A percentile compares a stretch with the other conserved stretches of the same genome.
These are phyloP conservation scores for Psittacula echo DNA, from an alignment of 2,797 vertebrate species.

Conservation along the genomic window DNA sequence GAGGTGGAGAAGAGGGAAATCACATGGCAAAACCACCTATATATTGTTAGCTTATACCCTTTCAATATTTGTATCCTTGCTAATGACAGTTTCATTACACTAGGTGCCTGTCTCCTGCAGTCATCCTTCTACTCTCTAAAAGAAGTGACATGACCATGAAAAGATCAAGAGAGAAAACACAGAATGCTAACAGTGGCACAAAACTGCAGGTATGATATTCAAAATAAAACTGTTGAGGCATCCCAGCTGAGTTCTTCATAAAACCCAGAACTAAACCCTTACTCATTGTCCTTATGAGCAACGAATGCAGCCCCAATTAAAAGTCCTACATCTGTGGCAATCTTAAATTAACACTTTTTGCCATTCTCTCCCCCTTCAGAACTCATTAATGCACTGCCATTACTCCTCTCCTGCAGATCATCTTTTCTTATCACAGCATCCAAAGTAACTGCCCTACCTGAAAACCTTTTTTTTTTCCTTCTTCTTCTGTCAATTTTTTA, in stretches of 20 bases:
- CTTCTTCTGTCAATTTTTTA: background rate
- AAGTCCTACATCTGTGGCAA: background rate
- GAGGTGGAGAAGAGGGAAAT: background rate
- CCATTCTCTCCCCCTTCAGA: background rate
- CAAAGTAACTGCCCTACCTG: background rate
- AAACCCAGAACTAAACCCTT: background rate
- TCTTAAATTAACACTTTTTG: background rate
- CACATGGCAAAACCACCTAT: background rate
- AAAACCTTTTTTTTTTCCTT: background rate
- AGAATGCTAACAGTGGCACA: background rate
- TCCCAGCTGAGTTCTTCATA: background rate
- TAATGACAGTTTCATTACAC: background rate
- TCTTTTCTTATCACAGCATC: background rate
- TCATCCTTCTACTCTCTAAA: background rate
- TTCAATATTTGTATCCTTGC: background rate
- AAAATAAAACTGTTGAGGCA: conserved; percentile 3
- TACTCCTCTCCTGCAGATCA: background rate
- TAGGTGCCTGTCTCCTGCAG: background rate
- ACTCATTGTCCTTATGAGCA: background rate
- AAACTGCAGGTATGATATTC: background rate
- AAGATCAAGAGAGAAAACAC: background rate
- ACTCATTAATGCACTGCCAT: background rate
- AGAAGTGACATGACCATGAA: background rate
- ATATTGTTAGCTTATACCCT: background rate
- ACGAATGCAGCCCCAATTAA: background rate